phyloP scores from a whole-genome alignment of 1,140 invertebrate genomes.

The Drosophila burlai region DNA sequence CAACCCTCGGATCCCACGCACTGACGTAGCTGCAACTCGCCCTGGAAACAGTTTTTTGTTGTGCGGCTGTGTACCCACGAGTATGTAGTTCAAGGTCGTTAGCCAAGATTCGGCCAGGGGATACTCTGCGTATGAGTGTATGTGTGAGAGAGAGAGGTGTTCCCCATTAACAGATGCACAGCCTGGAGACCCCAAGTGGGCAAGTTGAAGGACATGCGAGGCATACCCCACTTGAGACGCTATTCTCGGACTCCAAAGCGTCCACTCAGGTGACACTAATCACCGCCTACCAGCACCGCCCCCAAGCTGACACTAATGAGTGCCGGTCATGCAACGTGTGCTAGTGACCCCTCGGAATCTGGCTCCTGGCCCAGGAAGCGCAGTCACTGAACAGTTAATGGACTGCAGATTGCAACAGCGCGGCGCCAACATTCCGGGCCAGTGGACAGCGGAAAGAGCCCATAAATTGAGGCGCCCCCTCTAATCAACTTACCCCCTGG shows the following conservation, averaged over 20 bases:
- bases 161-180: constrained; percentile 10
- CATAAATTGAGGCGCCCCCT: constrained; percentile 56
- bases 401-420: constrained; percentile 47
- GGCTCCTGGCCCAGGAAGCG: constrained; percentile 56
- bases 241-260: constrained; percentile 43
- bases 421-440: constrained; percentile 39
- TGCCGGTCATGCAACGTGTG: constrained; percentile 40
- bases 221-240: constrained; percentile 36
- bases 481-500: constrained; percentile 46
- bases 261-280: constrained; percentile 48
- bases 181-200: constrained; percentile 7
- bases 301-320: constrained; percentile 46
- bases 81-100: constrained; percentile 66
- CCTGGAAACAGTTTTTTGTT: constrained; percentile 36
- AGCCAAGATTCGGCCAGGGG: constrained; percentile 13
- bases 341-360: constrained; percentile 33
- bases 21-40: constrained; percentile 59
- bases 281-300: background rate
- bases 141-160: background rate
- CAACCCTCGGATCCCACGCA: constrained; percentile 42
- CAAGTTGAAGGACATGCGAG: constrained; percentile 51
- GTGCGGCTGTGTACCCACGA: constrained; percentile 24
- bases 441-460: constrained; percentile 18
- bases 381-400: constrained; percentile 78
- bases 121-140: background rate